Base-by-base conservation (phyloP, 2,113 vertebrate species). In the Acrocephalus arundinaceus region DNA sequence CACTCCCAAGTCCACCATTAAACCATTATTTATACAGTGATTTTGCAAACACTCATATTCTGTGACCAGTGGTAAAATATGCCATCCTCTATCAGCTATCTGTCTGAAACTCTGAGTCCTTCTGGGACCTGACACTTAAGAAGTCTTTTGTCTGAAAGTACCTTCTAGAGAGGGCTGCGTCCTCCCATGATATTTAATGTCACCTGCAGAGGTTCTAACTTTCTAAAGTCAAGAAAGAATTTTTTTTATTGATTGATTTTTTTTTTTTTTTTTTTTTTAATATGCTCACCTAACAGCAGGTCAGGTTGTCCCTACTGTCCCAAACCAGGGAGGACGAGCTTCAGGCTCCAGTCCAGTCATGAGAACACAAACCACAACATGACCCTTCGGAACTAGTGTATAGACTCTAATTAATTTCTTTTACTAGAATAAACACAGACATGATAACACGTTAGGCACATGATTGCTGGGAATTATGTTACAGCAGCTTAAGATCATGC, bases 281-380 rank as follows among this genome's bases (percentile, higher is more conserved):
- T 45, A 28, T 2, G 2, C 6, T 48, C 27, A 17, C 55, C 63
- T 79, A 49, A 75, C 25, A 78, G 41, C 20, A 48, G 14, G 4
- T 72, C 28, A 78, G 31, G 8, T 24, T 65, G 28, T 27, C 31
- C 19, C 28, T 84, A 3, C 41, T 20, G 13, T 65, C 48, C 37
- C 54, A 82, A 52, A 28, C 12, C 10, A n/a, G 22, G 35, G 12
- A 84, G 59, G 11, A 52, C 43, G 46, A 87, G 18, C 65, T 80
- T 48, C 37, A 52, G 72, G 27, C 37, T 83, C 41, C 52, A 87
- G 33, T 48, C 39, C 0, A 0, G 24, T 67, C 7, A 1, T 45
- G 61, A 82, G 23, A 78, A 43, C 33, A 59, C 21, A 84, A 84
- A 77, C 17, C 17, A 30, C 55, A 81, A 39, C 14, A 11, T 24